Conservation (phyloP, 1,140 invertebrate species). For the Gyrodactylus bullatarudis region DNA sequence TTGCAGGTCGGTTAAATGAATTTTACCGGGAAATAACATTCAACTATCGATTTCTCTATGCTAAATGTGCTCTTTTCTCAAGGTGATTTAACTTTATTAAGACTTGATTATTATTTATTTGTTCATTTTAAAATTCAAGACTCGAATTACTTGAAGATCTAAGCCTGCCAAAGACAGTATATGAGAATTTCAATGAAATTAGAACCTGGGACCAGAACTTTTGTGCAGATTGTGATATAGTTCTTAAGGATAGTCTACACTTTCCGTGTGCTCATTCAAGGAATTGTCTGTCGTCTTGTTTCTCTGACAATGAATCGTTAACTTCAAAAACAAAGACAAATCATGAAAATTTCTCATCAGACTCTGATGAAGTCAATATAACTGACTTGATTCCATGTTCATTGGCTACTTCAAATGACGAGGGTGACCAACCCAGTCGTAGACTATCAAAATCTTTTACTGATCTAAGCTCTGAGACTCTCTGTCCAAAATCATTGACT, state of each 20-base stretch:
- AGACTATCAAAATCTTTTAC: neutral
- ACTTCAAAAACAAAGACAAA: too few species aligned
- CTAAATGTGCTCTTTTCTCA: neutral
- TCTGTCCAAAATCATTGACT: neutral
- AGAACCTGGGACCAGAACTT: too few species aligned
- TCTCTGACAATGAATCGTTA: neutral
- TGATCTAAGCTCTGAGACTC: neutral
- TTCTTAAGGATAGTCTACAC: neutral
- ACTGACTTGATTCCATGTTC: neutral
- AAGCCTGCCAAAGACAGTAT: neutral
- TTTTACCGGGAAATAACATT: neutral
- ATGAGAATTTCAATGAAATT: neutral
- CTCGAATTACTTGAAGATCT: neutral
- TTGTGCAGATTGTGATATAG: too few species aligned
- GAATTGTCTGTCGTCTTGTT: neutral
- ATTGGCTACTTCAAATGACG: neutral
- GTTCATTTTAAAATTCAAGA: neutral
- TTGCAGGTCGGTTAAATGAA: neutral
- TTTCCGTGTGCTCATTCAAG: neutral
- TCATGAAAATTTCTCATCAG: too few species aligned
- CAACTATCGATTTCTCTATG: neutral
- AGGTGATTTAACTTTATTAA: neutral
- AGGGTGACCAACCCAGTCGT: neutral
- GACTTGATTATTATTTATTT: neutral
- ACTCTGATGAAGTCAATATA: neutral